Evolutionary conservation across 2,113 vertebrate genomes (phyloP), one percentile per base, ranked within the genome.

Genomic region (Mandrillus leucophaeus): DNA sequence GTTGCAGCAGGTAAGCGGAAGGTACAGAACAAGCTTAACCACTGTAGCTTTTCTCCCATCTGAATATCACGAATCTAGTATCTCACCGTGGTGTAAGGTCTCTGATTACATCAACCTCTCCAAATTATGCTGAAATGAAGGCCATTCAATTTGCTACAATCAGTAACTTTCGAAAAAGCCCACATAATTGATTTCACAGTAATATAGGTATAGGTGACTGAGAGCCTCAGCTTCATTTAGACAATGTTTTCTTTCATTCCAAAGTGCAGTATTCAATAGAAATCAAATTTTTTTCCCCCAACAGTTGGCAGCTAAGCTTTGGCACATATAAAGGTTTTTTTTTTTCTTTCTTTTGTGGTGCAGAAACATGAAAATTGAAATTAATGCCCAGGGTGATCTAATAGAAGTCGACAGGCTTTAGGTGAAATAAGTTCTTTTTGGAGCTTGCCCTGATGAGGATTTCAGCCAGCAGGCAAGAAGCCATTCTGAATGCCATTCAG

Each of bases 121-220:
- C 98, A 99, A 99, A 99, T 99, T 99, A 99, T 98, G 98, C 98
- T 98, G 98, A 98, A 99, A 99, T 98, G 98, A 98, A 99, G 98
- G 98, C 98, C 98, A 99, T 99, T 99, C 99, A 99, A 98, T 99
- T 98, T 99, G 97, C 97, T 98, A 98, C 98, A 99, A 99, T 99
- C 98, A 98, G 98, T 98, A 99, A 99, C 98, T 99, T 99, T 99
- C 1, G 93, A 98, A 98, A 99, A 97, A 98, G 98, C 98, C 98
- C 97, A 98, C 97, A 99, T 99, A 99, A 99, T 99, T 99, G 99
- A 99, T 99, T 99, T 99, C 98, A 98, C 98, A 98, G 98, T 98
- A 98, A 98, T 99, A 98, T 98, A 99, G 97, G 98, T 98, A 98
- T 98, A 98, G 98, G 98, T 99, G 99, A 99, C 98, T 98, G 98